Base-by-base conservation (phyloP, 2,888 invertebrate genomes). In the Aspidapion aeneum region DNA sequence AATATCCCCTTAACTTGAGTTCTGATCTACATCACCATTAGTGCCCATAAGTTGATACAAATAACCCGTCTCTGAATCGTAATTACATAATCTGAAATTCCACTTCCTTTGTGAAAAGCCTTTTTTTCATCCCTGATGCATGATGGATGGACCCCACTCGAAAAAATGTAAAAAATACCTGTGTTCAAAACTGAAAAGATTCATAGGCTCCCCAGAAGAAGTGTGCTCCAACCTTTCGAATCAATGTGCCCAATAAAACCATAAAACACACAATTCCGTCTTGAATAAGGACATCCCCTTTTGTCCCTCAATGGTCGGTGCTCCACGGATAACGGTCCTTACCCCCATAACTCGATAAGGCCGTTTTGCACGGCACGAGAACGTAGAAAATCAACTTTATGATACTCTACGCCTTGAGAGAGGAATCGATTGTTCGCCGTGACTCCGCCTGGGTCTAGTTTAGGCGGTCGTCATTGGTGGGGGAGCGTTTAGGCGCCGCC, bases 191-290 rank as follows among this genome's bases (percentile, higher is more conserved):
- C 63, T 67, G 65, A 54, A 65, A 71, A 71, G 67, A 70, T 67
- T 67, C 70, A 71, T 66, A 67, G 71, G 71, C 70, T 68, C 68
- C 65, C 68, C 35, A 35, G 62, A 63, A 63, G 62, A 64, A 63
- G 57, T 68, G 68, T 65, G 69, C 71, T 68, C 68, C 70, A 63
- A 68, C 67, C 63, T 61, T 70, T 71, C 71, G 71, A 72, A 73
- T 73, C 73, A 72, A 79, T 79, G 79, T 77, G 75, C 78, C 79
- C 79, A 79, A 79, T 79, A 79, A 79, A 78, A 79, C 76, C 75
- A 78, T 78, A 79, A 79, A 78, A 79, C 78, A 78, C 75, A 79
- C 79, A 79, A 78, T 79, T 79, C 78, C 74, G 71, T 75, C 74
- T 76, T 71, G 73, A 75, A 74, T 67, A 70, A 74, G 68, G 70